These are phyloP conservation scores for Monochamus alternatus DNA, from an alignment of 2,888 invertebrate species.

Conservation along the genomic window DNA sequence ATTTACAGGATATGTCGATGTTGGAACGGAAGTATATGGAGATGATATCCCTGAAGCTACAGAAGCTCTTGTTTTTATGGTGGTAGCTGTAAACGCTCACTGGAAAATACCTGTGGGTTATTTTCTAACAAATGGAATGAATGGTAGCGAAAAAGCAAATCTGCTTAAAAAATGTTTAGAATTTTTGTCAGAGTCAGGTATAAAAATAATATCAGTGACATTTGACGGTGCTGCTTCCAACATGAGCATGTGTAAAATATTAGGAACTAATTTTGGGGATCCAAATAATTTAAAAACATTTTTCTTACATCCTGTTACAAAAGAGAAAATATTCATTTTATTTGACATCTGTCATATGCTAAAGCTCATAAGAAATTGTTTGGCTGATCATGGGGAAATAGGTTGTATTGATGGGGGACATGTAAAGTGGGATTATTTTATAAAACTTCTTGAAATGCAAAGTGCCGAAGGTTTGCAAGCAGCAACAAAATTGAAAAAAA, in stretches of 20 bases:
- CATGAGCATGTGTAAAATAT: background rate
- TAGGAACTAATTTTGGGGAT: background rate
- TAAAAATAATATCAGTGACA: background rate
- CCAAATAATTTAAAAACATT: constrained; percentile 30
- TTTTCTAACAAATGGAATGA: too few species aligned
- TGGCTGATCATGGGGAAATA: constrained; percentile 40
- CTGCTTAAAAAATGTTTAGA: background rate
- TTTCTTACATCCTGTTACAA: constrained; percentile 47
- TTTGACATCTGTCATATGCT: constrained; percentile 58
- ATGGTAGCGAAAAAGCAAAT: too few species aligned
- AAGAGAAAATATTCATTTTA: constrained; percentile 46
- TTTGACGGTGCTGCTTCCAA: constrained; percentile 2
- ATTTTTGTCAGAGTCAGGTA: background rate
- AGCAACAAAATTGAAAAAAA: constrained; percentile 49
- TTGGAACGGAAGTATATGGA: too few species aligned
- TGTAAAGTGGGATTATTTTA: constrained; percentile 40
- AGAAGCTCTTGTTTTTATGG: background rate
- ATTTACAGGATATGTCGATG: too few species aligned
- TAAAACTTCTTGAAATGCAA: constrained; percentile 45
- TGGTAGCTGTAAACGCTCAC: background rate
- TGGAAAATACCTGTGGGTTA: constrained; percentile 12
- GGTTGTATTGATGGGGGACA: constrained; percentile 34
- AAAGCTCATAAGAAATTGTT: constrained; percentile 55
- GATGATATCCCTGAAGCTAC: too few species aligned
- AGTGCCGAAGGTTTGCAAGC: constrained; percentile 47